phyloP scores from a whole-genome alignment of 2,888 invertebrate species.

The Ferdinandea cuprea region DNA sequence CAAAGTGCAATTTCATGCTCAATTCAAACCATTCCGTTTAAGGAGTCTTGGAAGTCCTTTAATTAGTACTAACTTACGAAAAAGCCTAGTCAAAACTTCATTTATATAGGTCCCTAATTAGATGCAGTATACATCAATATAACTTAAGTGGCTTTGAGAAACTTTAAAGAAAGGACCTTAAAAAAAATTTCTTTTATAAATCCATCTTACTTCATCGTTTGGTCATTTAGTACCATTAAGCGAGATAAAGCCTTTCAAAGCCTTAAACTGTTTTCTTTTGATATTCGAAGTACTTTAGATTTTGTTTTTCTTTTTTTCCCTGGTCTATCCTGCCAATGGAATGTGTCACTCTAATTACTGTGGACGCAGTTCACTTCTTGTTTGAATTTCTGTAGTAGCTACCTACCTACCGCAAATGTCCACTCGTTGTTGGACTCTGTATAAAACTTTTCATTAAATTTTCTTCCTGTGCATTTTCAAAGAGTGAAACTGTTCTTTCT shows the following conservation, averaged over 20 bases:
- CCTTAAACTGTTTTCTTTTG: not conserved
- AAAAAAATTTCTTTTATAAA: not conserved
- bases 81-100: too few species aligned
- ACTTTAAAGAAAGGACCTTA: too few species aligned
- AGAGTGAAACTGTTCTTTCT: not conserved
- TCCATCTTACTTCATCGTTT: not conserved
- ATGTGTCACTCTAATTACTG: slow-evolving; percentile 6
- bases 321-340: too few species aligned
- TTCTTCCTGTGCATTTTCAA: not conserved
- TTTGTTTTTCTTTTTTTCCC: too few species aligned
- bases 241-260: not conserved
- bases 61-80: too few species aligned
- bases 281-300: not conserved
- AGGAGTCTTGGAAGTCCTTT: too few species aligned
- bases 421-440: not conserved
- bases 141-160: too few species aligned
- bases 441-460: slow-evolving; percentile 8
- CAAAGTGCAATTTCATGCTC: too few species aligned
- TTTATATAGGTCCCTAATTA: too few species aligned
- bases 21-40: too few species aligned
- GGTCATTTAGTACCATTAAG: not conserved
- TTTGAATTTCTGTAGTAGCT: slow-evolving; percentile 13
- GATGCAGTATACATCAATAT: too few species aligned
- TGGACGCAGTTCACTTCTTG: slow-evolving; percentile 8
- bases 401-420: not conserved